Evolutionary conservation across 2,113 vertebrate genomes (phyloP).

Genomic region (Brachyhypopomus occidentalis): DNA sequence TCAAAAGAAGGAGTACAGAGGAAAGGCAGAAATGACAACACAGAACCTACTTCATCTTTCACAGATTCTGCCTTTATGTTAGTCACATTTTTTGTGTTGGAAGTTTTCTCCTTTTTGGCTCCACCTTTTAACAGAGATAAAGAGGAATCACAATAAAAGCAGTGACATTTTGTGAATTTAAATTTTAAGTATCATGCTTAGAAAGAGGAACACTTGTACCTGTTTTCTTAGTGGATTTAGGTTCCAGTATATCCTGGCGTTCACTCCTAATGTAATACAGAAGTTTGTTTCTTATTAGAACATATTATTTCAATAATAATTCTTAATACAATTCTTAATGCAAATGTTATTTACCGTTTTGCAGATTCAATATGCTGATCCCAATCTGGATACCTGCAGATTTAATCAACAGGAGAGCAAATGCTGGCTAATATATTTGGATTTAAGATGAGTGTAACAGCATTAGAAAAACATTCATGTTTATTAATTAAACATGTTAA

Average conservation of each 20-base stretch:
- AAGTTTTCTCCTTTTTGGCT: neutral
- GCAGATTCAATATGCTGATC: constrained; percentile 62
- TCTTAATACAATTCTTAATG: too few relatives aligned
- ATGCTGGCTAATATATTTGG: neutral
- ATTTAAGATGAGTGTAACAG: neutral
- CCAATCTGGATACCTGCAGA: constrained; percentile 68
- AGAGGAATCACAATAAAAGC: neutral
- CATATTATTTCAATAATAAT: too few relatives aligned
- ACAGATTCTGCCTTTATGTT: neutral
- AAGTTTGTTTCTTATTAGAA: neutral
- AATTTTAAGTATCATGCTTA: neutral
- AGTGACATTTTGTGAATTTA: neutral
- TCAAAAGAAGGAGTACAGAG: neutral
- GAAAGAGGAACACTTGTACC: constrained; percentile 1
- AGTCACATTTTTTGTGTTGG: constrained; percentile 5
- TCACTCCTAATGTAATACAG: constrained; percentile 5
- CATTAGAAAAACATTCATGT: too few relatives aligned
- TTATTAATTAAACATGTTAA: too few relatives aligned
- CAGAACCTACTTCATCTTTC: constrained; percentile 36
- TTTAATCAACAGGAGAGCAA: neutral
- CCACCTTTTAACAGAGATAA: constrained; percentile 10
- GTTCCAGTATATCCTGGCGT: neutral
- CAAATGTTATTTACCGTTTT: constrained; percentile 53
- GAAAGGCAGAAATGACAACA: neutral
- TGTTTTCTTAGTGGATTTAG: neutral